phyloP scores from a whole-genome alignment of 1,140 invertebrate species.

The Melipona quadrifasciata region DNA sequence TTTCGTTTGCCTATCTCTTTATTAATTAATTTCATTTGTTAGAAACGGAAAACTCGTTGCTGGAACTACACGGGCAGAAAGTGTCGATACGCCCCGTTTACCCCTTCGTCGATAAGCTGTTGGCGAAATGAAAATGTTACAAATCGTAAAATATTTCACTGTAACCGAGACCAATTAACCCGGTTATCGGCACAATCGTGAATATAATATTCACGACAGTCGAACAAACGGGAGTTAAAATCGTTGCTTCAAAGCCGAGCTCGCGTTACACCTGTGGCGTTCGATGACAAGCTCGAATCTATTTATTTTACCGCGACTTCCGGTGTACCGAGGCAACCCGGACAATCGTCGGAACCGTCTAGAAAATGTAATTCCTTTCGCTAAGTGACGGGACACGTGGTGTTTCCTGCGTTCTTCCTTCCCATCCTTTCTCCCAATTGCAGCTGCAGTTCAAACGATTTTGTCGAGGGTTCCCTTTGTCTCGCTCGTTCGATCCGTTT shows the following conservation, averaged over 20 bases:
- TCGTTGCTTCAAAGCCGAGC: not conserved
- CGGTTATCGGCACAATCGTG: too few relatives aligned
- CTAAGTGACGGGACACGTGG: constrained; percentile 3
- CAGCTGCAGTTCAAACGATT: constrained; percentile 49
- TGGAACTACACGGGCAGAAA: not conserved
- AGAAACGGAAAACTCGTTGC: not conserved
- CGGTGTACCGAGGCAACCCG: too few relatives aligned
- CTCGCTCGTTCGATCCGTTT: constrained; percentile 41
- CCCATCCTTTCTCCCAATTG: constrained; percentile 15
- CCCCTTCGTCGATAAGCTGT: too few relatives aligned
- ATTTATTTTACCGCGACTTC: not conserved
- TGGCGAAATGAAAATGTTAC: not conserved
- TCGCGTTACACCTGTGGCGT: not conserved
- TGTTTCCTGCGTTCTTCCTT: constrained; percentile 19
- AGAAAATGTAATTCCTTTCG: constrained; percentile 34
- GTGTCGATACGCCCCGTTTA: not conserved
- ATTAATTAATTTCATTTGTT: too few relatives aligned
- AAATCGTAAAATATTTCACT: not conserved
- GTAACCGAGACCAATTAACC: not conserved
- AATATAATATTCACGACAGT: not conserved
- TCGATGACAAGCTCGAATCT: not conserved
- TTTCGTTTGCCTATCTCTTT: too few relatives aligned
- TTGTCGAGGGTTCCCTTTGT: constrained; percentile 52
- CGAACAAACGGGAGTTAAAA: constrained; percentile 8
- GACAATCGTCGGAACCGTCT: too few relatives aligned